phyloP scores from a whole-genome alignment of 2,888 invertebrate species.

The Microplitis manilae region DNA sequence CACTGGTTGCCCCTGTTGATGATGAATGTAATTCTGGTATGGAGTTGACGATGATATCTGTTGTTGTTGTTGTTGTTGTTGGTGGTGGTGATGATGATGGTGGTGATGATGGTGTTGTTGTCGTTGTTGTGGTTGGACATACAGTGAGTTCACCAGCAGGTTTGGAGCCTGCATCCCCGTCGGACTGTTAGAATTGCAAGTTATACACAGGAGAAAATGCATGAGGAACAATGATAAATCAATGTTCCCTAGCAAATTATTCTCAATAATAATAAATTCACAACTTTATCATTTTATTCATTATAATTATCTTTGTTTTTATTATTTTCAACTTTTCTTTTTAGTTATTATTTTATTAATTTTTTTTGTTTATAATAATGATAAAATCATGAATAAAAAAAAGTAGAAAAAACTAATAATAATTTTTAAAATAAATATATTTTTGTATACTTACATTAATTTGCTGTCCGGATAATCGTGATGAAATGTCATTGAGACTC shows the following conservation, averaged over 20 bases:
- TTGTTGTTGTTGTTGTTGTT: not conserved
- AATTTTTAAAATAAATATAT: not conserved
- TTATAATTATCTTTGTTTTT: not conserved
- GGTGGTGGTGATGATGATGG: not conserved
- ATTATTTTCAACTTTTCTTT: no score
- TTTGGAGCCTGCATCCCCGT: conserved; percentile 68
- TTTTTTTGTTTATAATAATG: no score
- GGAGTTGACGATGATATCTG: not conserved
- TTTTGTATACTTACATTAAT: not conserved
- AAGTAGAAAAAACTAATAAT: no score
- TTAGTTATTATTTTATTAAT: no score
- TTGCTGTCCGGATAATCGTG: not conserved
- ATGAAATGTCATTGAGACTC: no score
- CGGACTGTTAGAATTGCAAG: conserved; percentile 70
- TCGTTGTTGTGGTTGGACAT: not conserved
- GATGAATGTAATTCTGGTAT: not conserved
- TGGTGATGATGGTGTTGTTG: no score
- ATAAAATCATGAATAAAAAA: no score
- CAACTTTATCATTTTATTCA: not conserved
- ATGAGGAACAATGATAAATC: conserved; percentile 58
- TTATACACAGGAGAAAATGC: conserved; percentile 64
- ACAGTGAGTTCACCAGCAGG: conserved; percentile 53
- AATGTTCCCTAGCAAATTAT: conserved; percentile 25
- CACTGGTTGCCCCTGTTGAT: not conserved
- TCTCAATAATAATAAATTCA: conserved; percentile 4